Base-by-base conservation (phyloP, 2,113 vertebrate species). In the Chaenocephalus aceratus region DNA sequence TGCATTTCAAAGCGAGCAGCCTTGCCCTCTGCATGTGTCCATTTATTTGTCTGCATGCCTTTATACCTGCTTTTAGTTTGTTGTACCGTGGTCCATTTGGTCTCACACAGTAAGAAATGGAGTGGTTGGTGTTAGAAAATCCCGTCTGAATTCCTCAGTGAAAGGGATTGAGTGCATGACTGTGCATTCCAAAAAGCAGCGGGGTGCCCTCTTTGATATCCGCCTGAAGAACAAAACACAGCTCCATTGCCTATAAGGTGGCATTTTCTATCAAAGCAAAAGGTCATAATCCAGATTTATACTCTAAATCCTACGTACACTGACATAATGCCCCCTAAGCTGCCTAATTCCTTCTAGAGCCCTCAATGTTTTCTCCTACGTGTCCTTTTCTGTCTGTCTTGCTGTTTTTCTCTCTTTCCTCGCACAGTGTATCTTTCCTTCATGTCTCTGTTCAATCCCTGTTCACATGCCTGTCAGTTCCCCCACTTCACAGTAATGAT, bases 281-380 rank as follows among this genome's bases (percentile, higher is more conserved):
- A 84, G 92, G 88, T 92, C 93, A 80, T 94, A 94, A 93, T 94
- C 93, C 94, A 88, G 90, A 93, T 21, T 94, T 93, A 89, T 86
- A 81, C 84, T 78, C 90, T 89, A 93, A 94, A 94, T 91, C 94
- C 88, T 92, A 83, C 93, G 92, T 93, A 94, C 87, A 93, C 91
- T 92, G 89, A 93, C 90, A 93, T 94, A 93, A 94, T 93, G 91
- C 93, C 89, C 91, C 77, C 79, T 94, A 94, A 94, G 90, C 90
- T 93, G 89, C 74, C 91, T 94, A 93, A 94, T 93, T 94, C 93
- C 89, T 88, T 74, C 86, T 82, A 80, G 84, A 93, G 89, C 85
- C 84, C 87, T 88, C 86, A 70, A 67, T 83, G 84, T 91, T 94
- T 93, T 81, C 87, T 84, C 83, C 85, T 67, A 80, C 77, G 62